Base-by-base conservation (phyloP, 64 coral and sea anemone genomes). In the Acropora tenuis region DNA sequence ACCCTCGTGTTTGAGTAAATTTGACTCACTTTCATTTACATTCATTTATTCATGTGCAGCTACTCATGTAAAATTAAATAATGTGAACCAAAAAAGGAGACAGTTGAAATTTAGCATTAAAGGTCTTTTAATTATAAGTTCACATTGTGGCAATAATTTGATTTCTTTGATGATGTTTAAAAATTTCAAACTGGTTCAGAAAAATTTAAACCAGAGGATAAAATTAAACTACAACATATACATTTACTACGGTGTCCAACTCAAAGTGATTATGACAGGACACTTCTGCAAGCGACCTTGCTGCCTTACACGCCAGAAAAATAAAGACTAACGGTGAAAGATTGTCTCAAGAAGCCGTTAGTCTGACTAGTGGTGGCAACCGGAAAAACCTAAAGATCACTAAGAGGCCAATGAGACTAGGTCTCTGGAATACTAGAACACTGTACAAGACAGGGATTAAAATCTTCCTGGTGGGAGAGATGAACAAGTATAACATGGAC, bases 301-400 rank as follows among this genome's bases (percentile, higher is more conserved):
- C 76, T 78, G 76, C 76, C 76, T 42, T 47, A 78, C 41, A 78
- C 13, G 76, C 76, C 76, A 78, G 76, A 78, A 78, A 4, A 47
- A 78, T 78, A 43, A 78, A 41, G 43, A 78, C 76, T 78, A 47
- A 47, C 46, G 76, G 76, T 80, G 78, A 80, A 80, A 80, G 78
- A 45, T 80, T 80, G 78, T 80, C 78, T 80, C 78, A 80, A 80
- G 78, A 80, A 80, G 78, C 78, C 44, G 50, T 50, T 80, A 80
- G 78, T 80, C 78, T 4, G 78, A 80, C 42, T 50, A 12, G 47
- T 17, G 78, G 78, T 44, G 78, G 78, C 78, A 80, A 50, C 49
- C 47, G 78, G 78, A 50, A 53, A 47, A 80, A 80, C 78, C 50
- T 80, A 80, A 80, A 80, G 46, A 80, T 80, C 78, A 80, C 68